Base-by-base conservation (phyloP, 2,888 invertebrate species). In the Brachyopa scutellaris region DNA sequence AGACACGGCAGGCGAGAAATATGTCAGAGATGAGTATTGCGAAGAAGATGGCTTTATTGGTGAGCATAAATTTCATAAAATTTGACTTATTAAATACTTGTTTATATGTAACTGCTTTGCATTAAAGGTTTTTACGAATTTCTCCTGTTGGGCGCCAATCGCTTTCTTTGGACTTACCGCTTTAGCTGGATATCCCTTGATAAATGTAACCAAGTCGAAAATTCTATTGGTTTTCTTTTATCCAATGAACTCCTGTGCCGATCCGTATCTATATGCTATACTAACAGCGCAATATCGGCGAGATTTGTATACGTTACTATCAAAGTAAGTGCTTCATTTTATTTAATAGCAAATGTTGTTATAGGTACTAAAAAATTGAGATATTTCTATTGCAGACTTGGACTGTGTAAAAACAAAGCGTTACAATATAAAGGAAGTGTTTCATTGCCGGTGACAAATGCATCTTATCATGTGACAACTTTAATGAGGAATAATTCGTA, bases 221-320 rank as follows among this genome's bases (percentile, higher is more conserved):
- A 94, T 97, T 53, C 91, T 97, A 8, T 91, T 97, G 77, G 97
- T 97, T 6, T 97, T 97, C 88, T 97, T 97, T 88, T 96, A 97
- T 88, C 97, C 97, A 0, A 91, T 98, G 78, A 97, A 97, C 90
- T 95, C 97, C 0, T 97, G 97, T 88, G 96, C 97, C 36, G 97
- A 98, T 91, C 97, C 97, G 0, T 97, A 97, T 91, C 91, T 98
- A 2, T 98, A 97, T 90, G 97, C 97, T 13, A 95, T 97, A 85
- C 92, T 97, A 87, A 97, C 97, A 5, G 94, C 96, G 82, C 97
- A 97, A 89, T 97, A 96, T 88, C 92, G 96, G 40, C 92, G 94
- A 85, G 97, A 97, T 88, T 91, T 96, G 17, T 92, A 93, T 61
- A 91, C 92, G 8, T 88, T 96, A 38, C 90, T 95, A 53, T 93